Percentiles rank a stretch among this genome's conserved stretches.
Evolutionary conservation across 2,113 vertebrate genomes (phyloP).

Genomic region (Pollimyrus isidori): DNA sequence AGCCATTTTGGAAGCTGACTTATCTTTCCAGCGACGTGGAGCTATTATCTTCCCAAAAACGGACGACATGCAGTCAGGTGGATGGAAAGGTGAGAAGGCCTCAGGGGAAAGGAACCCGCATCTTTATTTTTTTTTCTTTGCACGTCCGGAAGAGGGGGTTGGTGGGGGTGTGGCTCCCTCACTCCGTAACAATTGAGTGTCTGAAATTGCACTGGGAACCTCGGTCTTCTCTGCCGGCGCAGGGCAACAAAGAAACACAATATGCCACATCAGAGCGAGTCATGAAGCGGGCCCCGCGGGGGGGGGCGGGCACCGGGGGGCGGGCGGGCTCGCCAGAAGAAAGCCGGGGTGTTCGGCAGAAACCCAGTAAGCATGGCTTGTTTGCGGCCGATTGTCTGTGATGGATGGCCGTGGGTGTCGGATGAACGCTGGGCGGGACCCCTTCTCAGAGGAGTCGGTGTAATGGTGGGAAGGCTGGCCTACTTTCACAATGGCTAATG

Average conservation of each 20-base stretch:
- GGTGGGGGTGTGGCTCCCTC: not conserved
- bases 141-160: not conserved
- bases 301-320: conserved; percentile 13
- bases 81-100: not conserved
- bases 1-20: not conserved
- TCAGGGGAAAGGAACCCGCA: not conserved
- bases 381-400: conserved; percentile 20
- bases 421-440: conserved; percentile 36
- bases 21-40: not conserved
- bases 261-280: conserved; percentile 31
- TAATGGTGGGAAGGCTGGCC: conserved; percentile 35
- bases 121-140: not conserved
- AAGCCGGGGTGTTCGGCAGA: conserved; percentile 23
- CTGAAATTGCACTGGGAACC: conserved; percentile 34
- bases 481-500: conserved; percentile 7
- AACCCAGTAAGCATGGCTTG: conserved; percentile 37
- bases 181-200: not conserved
- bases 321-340: not conserved
- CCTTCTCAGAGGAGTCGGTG: conserved; percentile 16
- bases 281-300: conserved; percentile 14
- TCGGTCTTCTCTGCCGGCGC: conserved; percentile 5
- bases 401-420: conserved; percentile 21
- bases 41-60: not conserved
- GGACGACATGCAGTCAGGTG: not conserved
- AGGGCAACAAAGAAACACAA: conserved; percentile 41